Percentiles rank a stretch among this genome's conserved stretches.
Conservation (phyloP, 2,113 vertebrate genomes). For the Lethenteron reissneri region DNA sequence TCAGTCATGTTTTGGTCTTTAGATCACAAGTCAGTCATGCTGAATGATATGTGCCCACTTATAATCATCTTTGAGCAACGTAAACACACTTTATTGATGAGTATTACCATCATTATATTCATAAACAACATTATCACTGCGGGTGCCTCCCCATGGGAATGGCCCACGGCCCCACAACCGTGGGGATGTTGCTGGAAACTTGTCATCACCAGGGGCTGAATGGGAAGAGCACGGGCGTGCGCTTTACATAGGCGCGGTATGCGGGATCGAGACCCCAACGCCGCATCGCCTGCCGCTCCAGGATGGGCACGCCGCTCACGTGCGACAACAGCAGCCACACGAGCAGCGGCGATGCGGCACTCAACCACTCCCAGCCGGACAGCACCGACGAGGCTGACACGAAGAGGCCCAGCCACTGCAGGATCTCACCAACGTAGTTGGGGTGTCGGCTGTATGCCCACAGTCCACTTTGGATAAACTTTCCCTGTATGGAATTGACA, state of each 20-base stretch:
- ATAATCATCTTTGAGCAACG: too few species aligned
- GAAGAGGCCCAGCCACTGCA: constrained; percentile 41
- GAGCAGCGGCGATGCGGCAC: constrained; percentile 26
- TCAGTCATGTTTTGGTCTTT: too few species aligned
- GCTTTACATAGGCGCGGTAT: constrained; percentile 27
- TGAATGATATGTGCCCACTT: too few species aligned
- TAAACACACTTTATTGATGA: too few species aligned
- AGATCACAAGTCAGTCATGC: too few species aligned
- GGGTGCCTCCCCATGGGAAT: too few species aligned
- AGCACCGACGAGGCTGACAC: constrained; percentile 32
- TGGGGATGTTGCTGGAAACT: too few species aligned
- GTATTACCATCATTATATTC: too few species aligned
- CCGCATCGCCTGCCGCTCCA: constrained; percentile 29
- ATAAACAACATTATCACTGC: too few species aligned
- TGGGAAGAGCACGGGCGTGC: constrained; percentile 38
- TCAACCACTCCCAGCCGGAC: constrained; percentile 26
- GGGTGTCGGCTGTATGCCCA: constrained; percentile 42
- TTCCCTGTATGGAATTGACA: constrained; percentile 21
- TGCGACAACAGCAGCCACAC: constrained; percentile 36
- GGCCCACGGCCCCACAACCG: too few species aligned
- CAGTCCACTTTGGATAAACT: constrained; percentile 35
- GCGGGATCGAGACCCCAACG: constrained; percentile 28
- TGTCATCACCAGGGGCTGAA: neutral
- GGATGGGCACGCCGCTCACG: constrained; percentile 33
- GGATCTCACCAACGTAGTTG: constrained; percentile 39